Conservation (phyloP, 2,888 invertebrate genomes). For the Drosophila peninsularis region DNA sequence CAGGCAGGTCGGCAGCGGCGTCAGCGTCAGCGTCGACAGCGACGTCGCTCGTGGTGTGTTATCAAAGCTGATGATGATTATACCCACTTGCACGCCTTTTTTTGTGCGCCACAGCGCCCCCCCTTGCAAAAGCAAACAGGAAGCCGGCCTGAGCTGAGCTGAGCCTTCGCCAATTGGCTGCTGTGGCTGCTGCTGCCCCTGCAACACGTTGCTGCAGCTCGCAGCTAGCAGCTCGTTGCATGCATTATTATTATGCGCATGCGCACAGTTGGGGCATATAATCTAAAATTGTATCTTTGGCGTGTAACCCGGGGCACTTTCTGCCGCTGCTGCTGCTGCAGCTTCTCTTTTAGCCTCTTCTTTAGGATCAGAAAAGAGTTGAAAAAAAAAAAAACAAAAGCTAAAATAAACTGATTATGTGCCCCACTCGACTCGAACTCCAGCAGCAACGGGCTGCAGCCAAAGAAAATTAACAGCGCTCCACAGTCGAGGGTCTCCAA, state of each 20-base stretch:
- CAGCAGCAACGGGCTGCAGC: conserved; percentile 17
- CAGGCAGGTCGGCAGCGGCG: conserved; percentile 46
- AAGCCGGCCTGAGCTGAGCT: conserved; percentile 56
- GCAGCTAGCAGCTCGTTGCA: conserved; percentile 69
- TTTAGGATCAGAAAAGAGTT: conserved; percentile 10
- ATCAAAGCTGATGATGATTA: conserved; percentile 83
- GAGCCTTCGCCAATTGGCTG: conserved; percentile 71
- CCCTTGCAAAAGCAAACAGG: conserved; percentile 54
- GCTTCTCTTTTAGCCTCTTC: conserved; percentile 28
- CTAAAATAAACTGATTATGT: conserved; percentile 79
- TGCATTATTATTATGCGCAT: conserved; percentile 82
- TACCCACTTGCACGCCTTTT: conserved; percentile 80
- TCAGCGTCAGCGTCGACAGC: conserved; percentile 24
- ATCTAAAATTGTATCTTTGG: conserved; percentile 84
- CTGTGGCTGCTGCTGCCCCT: conserved; percentile 30
- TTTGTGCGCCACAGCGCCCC: conserved; percentile 26
- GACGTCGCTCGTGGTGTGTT: conserved; percentile 77
- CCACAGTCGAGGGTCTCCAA: conserved; percentile 17
- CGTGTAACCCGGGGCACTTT: conserved; percentile 83
- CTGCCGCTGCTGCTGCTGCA: conserved; percentile 34
- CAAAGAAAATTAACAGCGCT: conserved; percentile 66
- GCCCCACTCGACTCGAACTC: conserved; percentile 54
- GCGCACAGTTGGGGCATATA: conserved; percentile 81
- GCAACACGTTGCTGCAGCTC: conserved; percentile 30
- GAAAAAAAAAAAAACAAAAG: conserved; percentile 37